A percentile compares a stretch with the other conserved stretches of the same genome.
These are phyloP conservation scores for Melipona bicolor DNA, from an alignment of 2,888 invertebrate species.

Conservation along the genomic window DNA sequence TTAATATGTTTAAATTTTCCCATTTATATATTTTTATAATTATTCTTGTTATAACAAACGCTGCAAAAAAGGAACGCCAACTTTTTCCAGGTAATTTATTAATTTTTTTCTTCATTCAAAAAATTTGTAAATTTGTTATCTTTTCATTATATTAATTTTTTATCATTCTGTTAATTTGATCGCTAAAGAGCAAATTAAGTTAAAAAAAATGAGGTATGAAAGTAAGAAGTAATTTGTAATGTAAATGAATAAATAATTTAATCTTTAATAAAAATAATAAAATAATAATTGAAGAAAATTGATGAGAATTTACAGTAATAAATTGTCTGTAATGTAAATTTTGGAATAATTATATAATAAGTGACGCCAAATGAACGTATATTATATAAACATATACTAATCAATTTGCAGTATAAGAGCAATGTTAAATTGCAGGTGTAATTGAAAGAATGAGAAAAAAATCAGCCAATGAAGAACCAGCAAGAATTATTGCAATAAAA, in stretches of 20 bases:
- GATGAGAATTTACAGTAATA: too few species aligned
- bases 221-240: too few species aligned
- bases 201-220: too few species aligned
- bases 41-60: not conserved
- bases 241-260: too few species aligned
- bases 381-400: not conserved
- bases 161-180: not conserved
- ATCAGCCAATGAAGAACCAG: not conserved
- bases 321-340: not conserved
- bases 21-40: not conserved
- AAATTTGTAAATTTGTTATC: too few species aligned
- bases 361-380: too few species aligned
- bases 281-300: too few species aligned
- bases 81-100: conserved; percentile 26
- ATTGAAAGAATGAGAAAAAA: not conserved
- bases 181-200: too few species aligned
- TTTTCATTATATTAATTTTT: too few species aligned
- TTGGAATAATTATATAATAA: not conserved
- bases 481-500: conserved; percentile 25
- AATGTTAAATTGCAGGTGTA: conserved; percentile 19
- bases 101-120: not conserved
- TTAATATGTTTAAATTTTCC: conserved; percentile 15
- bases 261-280: too few species aligned
- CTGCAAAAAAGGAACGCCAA: not conserved
- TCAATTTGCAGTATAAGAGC: not conserved